phyloP scores from a whole-genome alignment of 2,888 invertebrate genomes.

The Melanophora roralis region DNA sequence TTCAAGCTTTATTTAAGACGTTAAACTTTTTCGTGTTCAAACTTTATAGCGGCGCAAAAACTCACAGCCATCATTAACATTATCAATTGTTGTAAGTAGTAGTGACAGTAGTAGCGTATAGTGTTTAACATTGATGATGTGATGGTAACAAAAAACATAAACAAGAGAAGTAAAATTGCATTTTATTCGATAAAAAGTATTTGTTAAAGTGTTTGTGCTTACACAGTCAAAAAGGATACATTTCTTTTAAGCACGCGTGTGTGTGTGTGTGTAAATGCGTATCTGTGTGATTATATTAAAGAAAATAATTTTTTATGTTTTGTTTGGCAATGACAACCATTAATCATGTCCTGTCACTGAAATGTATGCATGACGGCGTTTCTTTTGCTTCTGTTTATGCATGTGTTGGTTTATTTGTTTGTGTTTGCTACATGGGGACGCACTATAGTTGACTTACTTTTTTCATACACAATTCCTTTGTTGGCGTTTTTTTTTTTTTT shows the following conservation, averaged over 20 bases:
- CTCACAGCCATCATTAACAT: constrained; percentile 54
- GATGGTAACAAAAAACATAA: constrained; percentile 50
- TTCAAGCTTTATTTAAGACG: too few relatives aligned
- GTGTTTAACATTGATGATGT: constrained; percentile 43
- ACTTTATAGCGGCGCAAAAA: constrained; percentile 25
- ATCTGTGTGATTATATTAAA: constrained; percentile 43
- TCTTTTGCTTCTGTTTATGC: constrained; percentile 60
- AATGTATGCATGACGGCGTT: constrained; percentile 70
- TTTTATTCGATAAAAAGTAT: constrained; percentile 55
- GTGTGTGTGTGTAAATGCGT: constrained; percentile 18
- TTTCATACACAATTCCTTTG: constrained; percentile 46
- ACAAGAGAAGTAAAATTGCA: constrained; percentile 49
- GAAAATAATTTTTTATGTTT: constrained; percentile 64
- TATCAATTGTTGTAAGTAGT: constrained; percentile 20
- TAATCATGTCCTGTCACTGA: constrained; percentile 78
- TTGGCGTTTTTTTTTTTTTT: constrained; percentile 27
- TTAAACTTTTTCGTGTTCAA: not conserved
- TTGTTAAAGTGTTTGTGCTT: not conserved
- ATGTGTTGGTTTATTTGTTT: constrained; percentile 16
- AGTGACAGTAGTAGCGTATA: constrained; percentile 28
- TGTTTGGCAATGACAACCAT: constrained; percentile 77
- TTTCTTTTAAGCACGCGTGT: not conserved
- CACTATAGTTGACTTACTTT: constrained; percentile 59
- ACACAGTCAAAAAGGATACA: constrained; percentile 27
- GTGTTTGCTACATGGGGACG: constrained; percentile 43